Evolutionary conservation across 2,888 invertebrate species (phyloP), one percentile per base, ranked within the genome.

Genomic region (Leptinotarsa tumamoca): DNA sequence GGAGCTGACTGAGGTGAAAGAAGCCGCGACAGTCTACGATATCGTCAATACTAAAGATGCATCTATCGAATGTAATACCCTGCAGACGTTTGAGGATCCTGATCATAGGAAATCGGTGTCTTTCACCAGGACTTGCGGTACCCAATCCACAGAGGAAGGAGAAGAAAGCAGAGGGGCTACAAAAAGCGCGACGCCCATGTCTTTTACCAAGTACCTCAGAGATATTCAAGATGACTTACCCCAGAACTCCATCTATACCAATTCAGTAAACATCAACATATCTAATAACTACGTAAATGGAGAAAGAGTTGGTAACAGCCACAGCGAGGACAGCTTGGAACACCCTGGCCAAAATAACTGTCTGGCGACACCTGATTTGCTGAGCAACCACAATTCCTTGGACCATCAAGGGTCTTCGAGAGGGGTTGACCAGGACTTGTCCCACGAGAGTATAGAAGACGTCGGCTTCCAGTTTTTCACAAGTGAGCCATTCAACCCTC

Each of bases 201-300:
- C 88, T 0, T 89, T 89, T 75, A 88, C 87, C 1, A 89, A 88
- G 81, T 89, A 88, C 77, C 81, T 89, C n/a, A 82, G 83, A 68
- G 80, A 78, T 49, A 71, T 80, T 10, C 82, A 83, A 81, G 82
- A 82, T n/a, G 71, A 78, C 5, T 67, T 76, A 70, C 76, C 80
- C 1, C 68, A 86, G 51, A 85, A 88, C 77, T 89, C 90, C 58
- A 86, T 87, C 78, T 84, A 87, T 67, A 86, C 90, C 17, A 89
- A 91, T 58, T 87, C 91, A 4, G 90, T 92, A 63, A 92, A 91
- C 79, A 92, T 92, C 73, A 92, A 91, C 82, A 91, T 92, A 80
- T 90, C 91, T 1, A 91, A 91, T 79, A 88, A 90, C 68, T 91
- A 90, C 84, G 84, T 89, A 33, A 85, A 85, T 56, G 83, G 90